Conservation (phyloP, 1,140 invertebrate genomes). For the Listronotus bonariensis region DNA sequence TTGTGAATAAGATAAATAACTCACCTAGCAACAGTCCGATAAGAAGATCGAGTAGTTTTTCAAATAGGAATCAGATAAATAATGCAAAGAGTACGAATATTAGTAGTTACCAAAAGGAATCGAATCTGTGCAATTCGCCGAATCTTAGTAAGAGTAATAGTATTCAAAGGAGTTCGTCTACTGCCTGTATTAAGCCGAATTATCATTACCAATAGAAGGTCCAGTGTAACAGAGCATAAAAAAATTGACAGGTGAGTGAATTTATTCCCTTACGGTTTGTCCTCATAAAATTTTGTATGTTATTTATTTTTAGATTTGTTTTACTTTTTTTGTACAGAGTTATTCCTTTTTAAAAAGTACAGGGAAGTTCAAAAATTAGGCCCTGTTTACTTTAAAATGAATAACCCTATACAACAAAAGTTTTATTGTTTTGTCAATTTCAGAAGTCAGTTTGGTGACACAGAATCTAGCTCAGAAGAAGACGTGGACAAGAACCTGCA, state of each 20-base stretch:
- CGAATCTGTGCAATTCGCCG: slow-evolving; percentile 47
- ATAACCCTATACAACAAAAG: no score
- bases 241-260: slow-evolving; percentile 46
- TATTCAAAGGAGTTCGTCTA: slow-evolving; percentile 51
- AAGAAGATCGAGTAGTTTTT: slow-evolving; percentile 53
- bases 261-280: no score
- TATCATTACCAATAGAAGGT: slow-evolving; percentile 32
- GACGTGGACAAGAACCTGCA: slow-evolving; percentile 50
- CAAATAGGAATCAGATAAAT: slow-evolving; percentile 50
- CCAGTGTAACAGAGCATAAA: slow-evolving; percentile 42
- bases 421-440: no score
- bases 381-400: no score
- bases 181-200: slow-evolving; percentile 50
- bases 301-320: no score
- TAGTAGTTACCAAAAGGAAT: slow-evolving; percentile 36
- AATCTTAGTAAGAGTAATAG: slow-evolving; percentile 43
- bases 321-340: no score
- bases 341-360: no score
- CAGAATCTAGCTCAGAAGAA: slow-evolving; percentile 54
- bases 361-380: no score
- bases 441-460: slow-evolving; percentile 51
- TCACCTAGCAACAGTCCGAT: slow-evolving; percentile 54
- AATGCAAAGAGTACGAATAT: slow-evolving; percentile 47
- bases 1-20: slow-evolving; percentile 54
- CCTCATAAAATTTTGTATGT: no score